These are phyloP conservation scores for Alloplasta piceator DNA, from an alignment of 2,888 invertebrate species.

Conservation along the genomic window DNA sequence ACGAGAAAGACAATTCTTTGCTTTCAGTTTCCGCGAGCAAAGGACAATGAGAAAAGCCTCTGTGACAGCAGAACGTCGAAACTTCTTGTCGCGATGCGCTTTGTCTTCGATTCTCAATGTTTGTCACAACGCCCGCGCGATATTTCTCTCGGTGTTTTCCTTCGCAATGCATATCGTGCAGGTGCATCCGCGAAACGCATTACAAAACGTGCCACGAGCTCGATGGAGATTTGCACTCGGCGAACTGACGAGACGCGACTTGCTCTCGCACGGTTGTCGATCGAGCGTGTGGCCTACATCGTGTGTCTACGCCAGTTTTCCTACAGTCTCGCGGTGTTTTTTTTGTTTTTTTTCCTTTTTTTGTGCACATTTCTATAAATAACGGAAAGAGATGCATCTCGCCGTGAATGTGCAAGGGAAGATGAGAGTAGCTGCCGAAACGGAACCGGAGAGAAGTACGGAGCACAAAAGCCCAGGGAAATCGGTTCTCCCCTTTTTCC, in stretches of 20 bases:
- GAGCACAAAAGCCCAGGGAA: slow-evolving; percentile 60
- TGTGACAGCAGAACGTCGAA: slow-evolving; percentile 28
- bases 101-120: slow-evolving; percentile 53
- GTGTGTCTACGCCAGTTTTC: slow-evolving; percentile 32
- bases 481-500: slow-evolving; percentile 36
- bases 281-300: slow-evolving; percentile 60
- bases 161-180: background rate
- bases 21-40: slow-evolving; percentile 53
- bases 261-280: slow-evolving; percentile 38
- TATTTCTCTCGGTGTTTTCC: too few relatives aligned
- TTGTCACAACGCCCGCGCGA: slow-evolving; percentile 19
- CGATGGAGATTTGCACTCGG: background rate
- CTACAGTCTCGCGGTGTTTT: slow-evolving; percentile 20
- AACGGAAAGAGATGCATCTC: slow-evolving; percentile 26
- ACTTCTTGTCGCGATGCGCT: slow-evolving; percentile 51
- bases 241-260: slow-evolving; percentile 24
- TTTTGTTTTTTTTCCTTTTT: slow-evolving; percentile 2
- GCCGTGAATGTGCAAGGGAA: slow-evolving; percentile 18
- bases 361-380: slow-evolving; percentile 23
- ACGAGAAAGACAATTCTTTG: slow-evolving; percentile 55
- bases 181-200: slow-evolving; percentile 32
- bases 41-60: slow-evolving; percentile 15
- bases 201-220: slow-evolving; percentile 14
- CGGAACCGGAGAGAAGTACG: slow-evolving; percentile 20
- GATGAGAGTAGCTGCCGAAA: slow-evolving; percentile 40